A percentile compares a stretch with the other conserved stretches of the same genome.
Conservation (phyloP, 2,797 vertebrate species). For the Kryptopterus vitreolus region DNA sequence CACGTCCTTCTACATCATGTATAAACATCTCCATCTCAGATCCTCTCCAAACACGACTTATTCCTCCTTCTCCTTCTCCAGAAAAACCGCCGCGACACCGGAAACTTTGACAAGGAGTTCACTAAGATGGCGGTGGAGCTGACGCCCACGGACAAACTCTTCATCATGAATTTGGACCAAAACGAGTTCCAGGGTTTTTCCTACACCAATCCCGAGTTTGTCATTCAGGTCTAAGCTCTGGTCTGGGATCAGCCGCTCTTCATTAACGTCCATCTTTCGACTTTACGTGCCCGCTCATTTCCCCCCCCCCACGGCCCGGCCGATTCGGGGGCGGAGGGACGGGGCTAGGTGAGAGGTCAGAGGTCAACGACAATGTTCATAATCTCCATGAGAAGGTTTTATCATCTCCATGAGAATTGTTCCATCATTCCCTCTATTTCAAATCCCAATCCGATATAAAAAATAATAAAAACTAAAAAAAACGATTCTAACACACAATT, state of each 20-base stretch:
- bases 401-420: constrained; percentile 56
- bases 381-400: constrained; percentile 55
- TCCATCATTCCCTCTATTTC: constrained; percentile 26
- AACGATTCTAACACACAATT: neutral
- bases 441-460: neutral
- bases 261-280: neutral
- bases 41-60: neutral
- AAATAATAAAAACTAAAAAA: neutral
- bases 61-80: constrained; percentile 52
- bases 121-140: constrained; percentile 96
- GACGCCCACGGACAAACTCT: constrained; percentile 98
- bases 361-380: constrained; percentile 33
- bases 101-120: constrained; percentile 99
- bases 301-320: neutral
- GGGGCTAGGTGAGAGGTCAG: no score
- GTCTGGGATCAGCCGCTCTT: neutral
- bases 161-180: constrained; percentile 99
- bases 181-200: constrained; percentile 99
- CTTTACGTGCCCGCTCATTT: constrained; percentile 23
- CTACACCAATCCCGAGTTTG: constrained; percentile 96
- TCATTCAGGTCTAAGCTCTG: constrained; percentile 80
- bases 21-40: neutral
- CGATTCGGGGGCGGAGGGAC: neutral
- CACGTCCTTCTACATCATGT: no score
- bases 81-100: constrained; percentile 90